Evolutionary conservation across 2,888 invertebrate species (phyloP), one percentile per base, ranked within the genome.

Genomic region (Agrilus mali): DNA sequence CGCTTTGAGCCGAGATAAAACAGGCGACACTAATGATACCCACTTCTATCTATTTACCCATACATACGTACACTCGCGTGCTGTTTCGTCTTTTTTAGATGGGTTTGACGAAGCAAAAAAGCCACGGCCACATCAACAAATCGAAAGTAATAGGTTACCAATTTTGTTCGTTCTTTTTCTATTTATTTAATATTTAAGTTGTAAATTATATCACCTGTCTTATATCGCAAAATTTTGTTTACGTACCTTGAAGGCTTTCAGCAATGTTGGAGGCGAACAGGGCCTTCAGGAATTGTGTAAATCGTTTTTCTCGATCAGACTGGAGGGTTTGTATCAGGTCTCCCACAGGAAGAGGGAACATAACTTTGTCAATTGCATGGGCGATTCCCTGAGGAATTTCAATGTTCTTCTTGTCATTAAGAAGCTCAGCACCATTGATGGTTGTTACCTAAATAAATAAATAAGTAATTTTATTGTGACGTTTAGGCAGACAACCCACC

Each of bases 321-420:
- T 87, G 86, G 41, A 89, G 67, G 0, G 89, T 89, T 64, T 87
- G 87, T 33, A 87, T 74, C 41, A 89, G 67, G 65, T 89, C 88
- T 2, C 89, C 89, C 1, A 89, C 88, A 0, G 89, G 89, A 47
- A 89, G 70, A 1, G 89, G 89, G 71, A 89, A 89, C 87, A 89
- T 86, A 4, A 88, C 88, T 17, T 86, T 70, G 64, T 89, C 89
- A 1, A 89, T 75, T 0, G 85, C 81, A 58, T 89, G 88, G 0
- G 87, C 87, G 52, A 87, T 76, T 35, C 88, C 88, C 69, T 89
- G 88, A 1, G 88, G 87, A 51, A 88, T 84, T 54, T 79, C 77
- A 41, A 89, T 82, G 63, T 89, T 85, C 60, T 82, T 80, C 61
- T 84, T 86, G 47, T 86, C 86, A n/a, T 82, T 77, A 32, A 83